These are phyloP conservation scores for Drosophila vallismaia DNA, from an alignment of 2,888 invertebrate genomes.

Conservation along the genomic window DNA sequence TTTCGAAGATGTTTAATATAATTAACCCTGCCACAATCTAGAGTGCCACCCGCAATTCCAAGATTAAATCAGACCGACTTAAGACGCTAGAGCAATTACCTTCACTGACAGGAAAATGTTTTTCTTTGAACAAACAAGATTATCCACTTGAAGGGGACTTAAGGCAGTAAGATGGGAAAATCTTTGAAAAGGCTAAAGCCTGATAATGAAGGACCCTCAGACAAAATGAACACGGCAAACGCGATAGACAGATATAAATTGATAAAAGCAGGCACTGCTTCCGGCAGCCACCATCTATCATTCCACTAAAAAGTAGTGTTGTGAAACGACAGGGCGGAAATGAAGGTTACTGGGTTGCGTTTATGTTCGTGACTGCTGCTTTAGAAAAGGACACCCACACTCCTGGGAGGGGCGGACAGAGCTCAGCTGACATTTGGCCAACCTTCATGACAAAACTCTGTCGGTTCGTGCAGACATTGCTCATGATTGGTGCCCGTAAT, in stretches of 20 bases:
- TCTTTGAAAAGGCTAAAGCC: neutral
- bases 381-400: constrained; percentile 31
- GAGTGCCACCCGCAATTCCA: neutral
- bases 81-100: constrained; percentile 3
- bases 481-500: constrained; percentile 43
- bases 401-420: constrained; percentile 19
- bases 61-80: neutral
- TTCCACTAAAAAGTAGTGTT: constrained; percentile 2
- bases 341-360: constrained; percentile 11
- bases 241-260: constrained; percentile 11
- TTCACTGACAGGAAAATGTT: neutral
- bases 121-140: constrained; percentile 9
- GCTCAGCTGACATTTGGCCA: constrained; percentile 59
- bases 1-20: no score
- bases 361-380: constrained; percentile 32
- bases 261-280: constrained; percentile 8
- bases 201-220: constrained; percentile 2
- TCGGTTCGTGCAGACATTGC: constrained; percentile 38
- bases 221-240: constrained; percentile 1
- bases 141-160: neutral
- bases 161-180: neutral
- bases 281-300: constrained; percentile 13
- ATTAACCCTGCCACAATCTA: neutral
- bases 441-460: constrained; percentile 51
- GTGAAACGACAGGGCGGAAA: constrained; percentile 19